Evolutionary conservation across 2,113 vertebrate genomes (phyloP).

Genomic region (Gallinago paraguaiae): DNA sequence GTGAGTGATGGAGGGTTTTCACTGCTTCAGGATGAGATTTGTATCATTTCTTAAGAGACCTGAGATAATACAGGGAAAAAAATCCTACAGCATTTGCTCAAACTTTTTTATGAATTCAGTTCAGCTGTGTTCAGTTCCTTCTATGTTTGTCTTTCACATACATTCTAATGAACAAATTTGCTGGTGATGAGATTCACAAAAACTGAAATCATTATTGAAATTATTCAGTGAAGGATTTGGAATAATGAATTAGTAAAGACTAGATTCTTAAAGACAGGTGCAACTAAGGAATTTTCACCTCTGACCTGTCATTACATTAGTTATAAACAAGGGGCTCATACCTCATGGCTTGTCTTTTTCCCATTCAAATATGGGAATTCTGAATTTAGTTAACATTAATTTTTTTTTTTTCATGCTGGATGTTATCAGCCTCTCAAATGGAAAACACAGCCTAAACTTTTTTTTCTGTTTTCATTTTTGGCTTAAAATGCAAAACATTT

Average conservation of each 20-base stretch:
- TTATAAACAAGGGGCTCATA: not conserved
- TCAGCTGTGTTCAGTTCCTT: not conserved
- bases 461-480: not conserved
- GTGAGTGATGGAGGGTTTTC: not conserved
- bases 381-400: not conserved
- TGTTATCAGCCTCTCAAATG: not conserved
- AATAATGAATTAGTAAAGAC: not conserved
- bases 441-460: not conserved
- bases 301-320: not conserved
- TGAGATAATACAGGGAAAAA: not conserved
- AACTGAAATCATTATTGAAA: not conserved
- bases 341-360: not conserved
- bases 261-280: not conserved
- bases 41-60: not conserved
- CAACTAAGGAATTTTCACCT: not conserved
- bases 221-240: not conserved
- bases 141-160: not conserved
- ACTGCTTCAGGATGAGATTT: not conserved
- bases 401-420: not conserved
- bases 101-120: not conserved
- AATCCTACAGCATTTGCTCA: not conserved
- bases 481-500: not conserved
- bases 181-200: not conserved
- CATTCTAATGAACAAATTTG: not conserved
- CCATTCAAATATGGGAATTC: not conserved